A percentile compares a stretch with the other conserved stretches of the same genome.
Evolutionary conservation across 2,113 vertebrate genomes (phyloP).

Genomic region (Tonatia bakeri): DNA sequence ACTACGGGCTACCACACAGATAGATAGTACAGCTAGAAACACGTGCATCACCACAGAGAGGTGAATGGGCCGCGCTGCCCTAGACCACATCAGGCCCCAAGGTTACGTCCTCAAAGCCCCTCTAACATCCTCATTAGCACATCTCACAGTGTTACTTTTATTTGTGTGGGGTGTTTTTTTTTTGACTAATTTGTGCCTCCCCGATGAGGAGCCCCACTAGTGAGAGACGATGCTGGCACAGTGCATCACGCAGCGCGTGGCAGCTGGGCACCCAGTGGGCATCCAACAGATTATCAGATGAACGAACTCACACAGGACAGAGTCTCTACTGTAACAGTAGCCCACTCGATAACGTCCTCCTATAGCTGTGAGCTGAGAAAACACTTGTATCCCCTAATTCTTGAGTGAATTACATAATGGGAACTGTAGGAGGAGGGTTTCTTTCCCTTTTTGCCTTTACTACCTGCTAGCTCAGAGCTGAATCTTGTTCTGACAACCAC

Average conservation of each 20-base stretch:
- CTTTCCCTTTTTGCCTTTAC: not conserved
- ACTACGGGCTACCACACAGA: not conserved
- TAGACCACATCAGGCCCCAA: not conserved
- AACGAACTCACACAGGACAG: not conserved
- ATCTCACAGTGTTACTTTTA: not conserved
- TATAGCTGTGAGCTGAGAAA: not conserved
- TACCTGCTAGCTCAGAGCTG: not conserved
- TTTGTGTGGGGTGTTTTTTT: not conserved
- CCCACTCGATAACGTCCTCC: not conserved
- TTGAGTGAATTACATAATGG: not conserved
- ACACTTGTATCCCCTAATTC: not conserved
- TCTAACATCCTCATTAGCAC: not conserved
- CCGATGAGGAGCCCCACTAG: not conserved
- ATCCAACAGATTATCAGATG: not conserved
- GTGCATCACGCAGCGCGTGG: no score
- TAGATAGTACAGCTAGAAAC: not conserved
- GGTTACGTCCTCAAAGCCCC: not conserved
- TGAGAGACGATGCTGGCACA: not conserved
- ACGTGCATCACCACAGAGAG: not conserved
- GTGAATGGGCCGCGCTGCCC: not conserved
- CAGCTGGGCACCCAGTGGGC: not conserved
- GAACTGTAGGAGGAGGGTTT: not conserved
- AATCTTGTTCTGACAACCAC: not conserved
- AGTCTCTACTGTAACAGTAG: not conserved
- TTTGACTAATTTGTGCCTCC: not conserved